phyloP scores from a whole-genome alignment of 53 echinoderm and acorn worm species.

The Echinarachnius parma region DNA sequence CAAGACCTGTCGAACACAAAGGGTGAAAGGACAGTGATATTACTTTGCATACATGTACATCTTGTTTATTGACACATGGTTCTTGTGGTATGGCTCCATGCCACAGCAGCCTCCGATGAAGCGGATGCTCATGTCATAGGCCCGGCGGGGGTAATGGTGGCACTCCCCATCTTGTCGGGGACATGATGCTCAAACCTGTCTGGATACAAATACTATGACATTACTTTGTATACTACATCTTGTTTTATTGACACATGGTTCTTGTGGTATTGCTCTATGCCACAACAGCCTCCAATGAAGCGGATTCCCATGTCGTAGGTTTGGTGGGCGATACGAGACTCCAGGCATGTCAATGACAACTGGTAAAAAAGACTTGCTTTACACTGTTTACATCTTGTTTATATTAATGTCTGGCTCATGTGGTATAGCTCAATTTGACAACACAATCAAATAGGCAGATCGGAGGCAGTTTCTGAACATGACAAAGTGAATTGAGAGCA shows the following conservation, averaged over 20 bases:
- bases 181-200: too few species aligned
- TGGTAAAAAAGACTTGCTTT: neutral
- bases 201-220: too few species aligned
- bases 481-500: too few species aligned
- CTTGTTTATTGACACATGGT: too few species aligned
- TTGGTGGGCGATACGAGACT: slow-evolving; percentile 84
- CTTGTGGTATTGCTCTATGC: slow-evolving; percentile 91
- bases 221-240: too few species aligned
- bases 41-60: neutral
- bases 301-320: slow-evolving; percentile 82
- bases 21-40: neutral
- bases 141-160: slow-evolving; percentile 77
- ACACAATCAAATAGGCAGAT: too few species aligned
- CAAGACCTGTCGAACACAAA: slow-evolving; percentile 50
- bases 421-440: slow-evolving; percentile 96
- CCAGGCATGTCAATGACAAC: slow-evolving; percentile 48
- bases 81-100: slow-evolving; percentile 90
- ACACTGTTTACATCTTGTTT: neutral
- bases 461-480: too few species aligned
- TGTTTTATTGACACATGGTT: slow-evolving; percentile 76
- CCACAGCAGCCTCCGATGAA: slow-evolving; percentile 98
- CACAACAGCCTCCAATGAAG: slow-evolving; percentile 96
- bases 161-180: slow-evolving; percentile 84
- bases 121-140: slow-evolving; percentile 78
- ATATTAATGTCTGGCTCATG: too few species aligned